Evolutionary conservation across 2,113 vertebrate species (phyloP).

Genomic region (Myanophis thanlyinensis): DNA sequence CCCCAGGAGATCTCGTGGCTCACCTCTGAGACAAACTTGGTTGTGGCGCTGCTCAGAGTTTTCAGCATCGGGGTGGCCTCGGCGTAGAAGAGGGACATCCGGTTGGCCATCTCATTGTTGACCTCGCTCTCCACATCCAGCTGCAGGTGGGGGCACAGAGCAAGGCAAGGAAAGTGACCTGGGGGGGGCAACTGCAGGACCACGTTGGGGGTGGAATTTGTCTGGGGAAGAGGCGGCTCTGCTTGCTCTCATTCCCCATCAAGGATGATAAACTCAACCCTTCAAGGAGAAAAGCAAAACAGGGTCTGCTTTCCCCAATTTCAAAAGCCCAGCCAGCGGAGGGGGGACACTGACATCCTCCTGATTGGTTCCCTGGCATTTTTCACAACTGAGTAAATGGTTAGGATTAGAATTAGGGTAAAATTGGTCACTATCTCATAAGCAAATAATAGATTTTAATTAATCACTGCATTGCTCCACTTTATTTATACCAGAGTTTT

Average conservation of each 20-base stretch:
- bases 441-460: neutral
- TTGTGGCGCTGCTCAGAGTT: conserved; percentile 89
- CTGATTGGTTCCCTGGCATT: neutral
- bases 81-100: conserved; percentile 90
- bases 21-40: conserved; percentile 91
- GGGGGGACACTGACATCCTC: neutral
- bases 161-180: neutral
- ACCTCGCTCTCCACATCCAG: conserved; percentile 88
- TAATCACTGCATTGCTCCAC: neutral
- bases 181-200: neutral
- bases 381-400: neutral
- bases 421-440: neutral
- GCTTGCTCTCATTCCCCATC: neutral
- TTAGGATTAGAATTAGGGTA: neutral
- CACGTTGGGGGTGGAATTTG: neutral
- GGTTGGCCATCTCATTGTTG: conserved; percentile 93
- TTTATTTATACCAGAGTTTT: neutral
- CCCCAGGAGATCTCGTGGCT: neutral
- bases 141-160: conserved; percentile 45
- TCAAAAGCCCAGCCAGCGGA: neutral
- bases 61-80: conserved; percentile 94
- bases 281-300: neutral
- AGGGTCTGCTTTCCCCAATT: neutral
- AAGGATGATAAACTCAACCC: neutral
- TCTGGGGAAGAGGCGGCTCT: neutral